Evolutionary conservation across 37 sponge, comb jelly and placozoan genomes (phyloP).

Genomic region (Ephydatia muelleri): DNA sequence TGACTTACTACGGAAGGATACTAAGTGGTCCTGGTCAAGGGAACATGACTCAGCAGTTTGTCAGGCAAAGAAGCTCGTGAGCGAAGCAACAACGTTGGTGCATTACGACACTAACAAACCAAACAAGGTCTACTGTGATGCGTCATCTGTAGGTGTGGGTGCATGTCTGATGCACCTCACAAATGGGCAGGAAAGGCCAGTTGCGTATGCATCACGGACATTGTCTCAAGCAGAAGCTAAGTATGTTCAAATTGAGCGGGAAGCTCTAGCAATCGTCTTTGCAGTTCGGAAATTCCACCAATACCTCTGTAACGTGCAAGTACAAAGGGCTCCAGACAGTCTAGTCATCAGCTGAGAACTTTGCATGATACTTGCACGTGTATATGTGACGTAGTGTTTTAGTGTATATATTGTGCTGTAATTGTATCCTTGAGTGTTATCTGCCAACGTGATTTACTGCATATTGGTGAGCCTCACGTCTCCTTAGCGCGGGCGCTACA

Average conservation of each 20-base stretch:
- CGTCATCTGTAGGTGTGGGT: slow-evolving; percentile 22
- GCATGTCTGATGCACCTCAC: slow-evolving; percentile 17
- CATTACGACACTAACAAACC: slow-evolving; percentile 35
- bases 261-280: slow-evolving; percentile 8
- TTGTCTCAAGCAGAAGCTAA: not conserved
- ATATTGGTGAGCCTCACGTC: too few relatives aligned
- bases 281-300: slow-evolving; percentile 11
- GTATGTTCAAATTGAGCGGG: slow-evolving; percentile 32
- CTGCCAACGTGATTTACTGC: too few relatives aligned
- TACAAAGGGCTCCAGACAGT: not conserved
- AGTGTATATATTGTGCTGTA: too few relatives aligned
- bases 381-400: too few relatives aligned
- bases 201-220: slow-evolving; percentile 15
- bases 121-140: slow-evolving; percentile 9
- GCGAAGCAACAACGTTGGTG: not conserved
- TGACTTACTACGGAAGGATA: not conserved
- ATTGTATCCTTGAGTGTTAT: too few relatives aligned
- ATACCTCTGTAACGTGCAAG: slow-evolving; percentile 34
- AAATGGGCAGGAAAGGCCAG: slow-evolving; percentile 10
- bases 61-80: not conserved
- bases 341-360: too few relatives aligned
- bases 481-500: too few relatives aligned
- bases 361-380: too few relatives aligned
- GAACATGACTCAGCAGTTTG: not conserved
- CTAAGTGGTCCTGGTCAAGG: slow-evolving; percentile 19